A percentile compares a stretch with the other conserved stretches of the same genome.
phyloP scores from a whole-genome alignment of 1,140 invertebrate genomes.

The Aphaenogaster ashmeadi region DNA sequence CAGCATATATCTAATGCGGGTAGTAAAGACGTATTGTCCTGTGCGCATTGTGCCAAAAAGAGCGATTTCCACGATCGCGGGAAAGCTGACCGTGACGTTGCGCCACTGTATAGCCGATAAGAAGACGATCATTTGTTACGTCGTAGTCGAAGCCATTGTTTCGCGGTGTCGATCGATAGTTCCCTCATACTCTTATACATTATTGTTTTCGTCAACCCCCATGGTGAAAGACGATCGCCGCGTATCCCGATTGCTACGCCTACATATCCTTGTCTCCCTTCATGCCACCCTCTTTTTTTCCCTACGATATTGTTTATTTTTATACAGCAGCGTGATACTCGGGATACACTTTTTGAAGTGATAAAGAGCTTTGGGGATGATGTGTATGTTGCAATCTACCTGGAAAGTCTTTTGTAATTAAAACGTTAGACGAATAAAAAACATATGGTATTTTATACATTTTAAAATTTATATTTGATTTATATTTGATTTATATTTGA shows the following conservation, averaged over 20 bases:
- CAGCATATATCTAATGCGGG: background rate
- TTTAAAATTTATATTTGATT: background rate
- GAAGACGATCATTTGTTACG: slow-evolving; percentile 82
- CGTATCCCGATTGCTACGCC: slow-evolving; percentile 65
- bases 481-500: background rate
- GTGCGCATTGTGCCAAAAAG: slow-evolving; percentile 59
- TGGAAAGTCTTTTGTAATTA: background rate
- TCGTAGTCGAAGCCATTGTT: slow-evolving; percentile 80
- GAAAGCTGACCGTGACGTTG: slow-evolving; percentile 76
- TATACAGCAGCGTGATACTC: slow-evolving; percentile 2
- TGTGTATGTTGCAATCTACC: background rate
- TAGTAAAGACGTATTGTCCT: slow-evolving; percentile 34
- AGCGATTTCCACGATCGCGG: slow-evolving; percentile 63
- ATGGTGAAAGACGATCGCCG: slow-evolving; percentile 65
- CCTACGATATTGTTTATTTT: slow-evolving; percentile 44
- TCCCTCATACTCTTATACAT: slow-evolving; percentile 68
- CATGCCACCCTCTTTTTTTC: background rate
- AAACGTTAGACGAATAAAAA: background rate
- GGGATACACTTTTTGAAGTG: background rate
- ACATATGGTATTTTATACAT: background rate
- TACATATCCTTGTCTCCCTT: slow-evolving; percentile 30
- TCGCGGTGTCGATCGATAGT: slow-evolving; percentile 79
- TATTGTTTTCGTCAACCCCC: slow-evolving; percentile 76
- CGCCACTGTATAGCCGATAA: slow-evolving; percentile 75
- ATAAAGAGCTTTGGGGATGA: background rate